Percentiles rank a stretch among this genome's conserved stretches.
phyloP scores from a whole-genome alignment of 92 coral and sea anemone species.

The Galaxea fascicularis region DNA sequence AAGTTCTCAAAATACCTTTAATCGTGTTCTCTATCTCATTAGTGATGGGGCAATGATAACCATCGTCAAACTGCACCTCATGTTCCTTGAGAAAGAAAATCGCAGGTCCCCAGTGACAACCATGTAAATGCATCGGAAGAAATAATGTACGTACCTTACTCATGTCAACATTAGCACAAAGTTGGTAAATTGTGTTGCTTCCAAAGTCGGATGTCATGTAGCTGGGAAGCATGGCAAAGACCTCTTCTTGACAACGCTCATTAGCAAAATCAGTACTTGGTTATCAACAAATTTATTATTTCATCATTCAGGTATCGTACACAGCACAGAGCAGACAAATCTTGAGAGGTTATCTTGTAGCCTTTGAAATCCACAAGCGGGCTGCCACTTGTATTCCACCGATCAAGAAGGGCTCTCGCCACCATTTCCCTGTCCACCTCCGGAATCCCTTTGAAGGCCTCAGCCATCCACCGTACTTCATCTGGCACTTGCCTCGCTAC shows the following conservation, averaged over 20 bases:
- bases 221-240: constrained; percentile 22
- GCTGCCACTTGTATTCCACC: constrained; percentile 14
- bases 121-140: constrained; percentile 38
- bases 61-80: constrained; percentile 35
- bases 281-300: constrained; percentile 13
- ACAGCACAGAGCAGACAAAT: constrained; percentile 33
- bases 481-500: constrained; percentile 21
- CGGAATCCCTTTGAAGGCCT: constrained; percentile 8
- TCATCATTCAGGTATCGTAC: constrained; percentile 43
- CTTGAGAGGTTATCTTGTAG: constrained; percentile 33
- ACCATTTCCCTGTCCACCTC: constrained; percentile 16
- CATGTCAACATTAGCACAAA: constrained; percentile 2
- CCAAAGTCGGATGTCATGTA: not conserved
- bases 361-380: constrained; percentile 13
- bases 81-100: constrained; percentile 17
- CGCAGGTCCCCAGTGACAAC: constrained; percentile 34
- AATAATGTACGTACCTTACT: constrained; percentile 11
- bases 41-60: too few relatives aligned
- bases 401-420: constrained; percentile 27
- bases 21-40: too few relatives aligned
- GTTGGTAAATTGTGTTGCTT: constrained; percentile 8
- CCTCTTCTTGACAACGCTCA: not conserved
- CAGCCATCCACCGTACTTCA: constrained; percentile 32
- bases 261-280: constrained; percentile 31
- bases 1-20: not conserved